Evolutionary conservation across 2,113 vertebrate species (phyloP), one percentile per base, ranked within the genome.

Genomic region (Marmota monax): DNA sequence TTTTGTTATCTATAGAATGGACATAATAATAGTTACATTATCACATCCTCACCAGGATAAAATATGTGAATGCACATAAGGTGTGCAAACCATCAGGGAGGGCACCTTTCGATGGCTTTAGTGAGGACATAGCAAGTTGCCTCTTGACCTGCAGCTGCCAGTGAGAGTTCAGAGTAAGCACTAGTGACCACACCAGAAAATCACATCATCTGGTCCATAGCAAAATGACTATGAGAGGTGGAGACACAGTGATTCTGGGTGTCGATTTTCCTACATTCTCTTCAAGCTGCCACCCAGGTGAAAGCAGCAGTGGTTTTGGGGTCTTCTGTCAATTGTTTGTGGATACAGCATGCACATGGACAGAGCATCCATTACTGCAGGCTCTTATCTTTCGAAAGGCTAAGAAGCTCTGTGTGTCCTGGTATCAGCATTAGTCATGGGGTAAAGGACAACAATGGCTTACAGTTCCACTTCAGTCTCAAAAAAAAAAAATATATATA

Each of bases 51-150:
- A 0, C 37, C 53, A 67, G 51, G 11, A 61, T 51, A 72, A 84
- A 84, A n/a, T 51, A 83, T 67, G 27, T 25, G 20, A 34, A 9
- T 25, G n/a, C 12, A 7, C 4, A 2, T 4, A 17, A 73, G 90
- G n/a, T 14, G 37, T 0, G 0, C 39, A 37, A 9, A 74, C n/a
- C 14, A 2, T 4, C 16, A 0, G 2, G 2, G 65, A 23, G 29
- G 29, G 74, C 11, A 34, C 39, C 20, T 2, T 2, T 2, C 1
- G 0, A 3, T 13, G 16, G 18, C 27, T 37, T 29, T 29, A 17
- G 11, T 77, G 18, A 65, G 72, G 32, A 2, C 27, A 13, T 1
- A 32, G 27, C 5, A 5, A 32, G 32, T 85, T 22, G 53, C 23
- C 20, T 70, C 56, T 72, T 25, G 2, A 11, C 48, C n/a, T 34